Percentiles rank a stretch among this genome's conserved stretches.
Evolutionary conservation across 2,797 vertebrate species (phyloP).

Genomic region (Odontamblyopus rebecca): DNA sequence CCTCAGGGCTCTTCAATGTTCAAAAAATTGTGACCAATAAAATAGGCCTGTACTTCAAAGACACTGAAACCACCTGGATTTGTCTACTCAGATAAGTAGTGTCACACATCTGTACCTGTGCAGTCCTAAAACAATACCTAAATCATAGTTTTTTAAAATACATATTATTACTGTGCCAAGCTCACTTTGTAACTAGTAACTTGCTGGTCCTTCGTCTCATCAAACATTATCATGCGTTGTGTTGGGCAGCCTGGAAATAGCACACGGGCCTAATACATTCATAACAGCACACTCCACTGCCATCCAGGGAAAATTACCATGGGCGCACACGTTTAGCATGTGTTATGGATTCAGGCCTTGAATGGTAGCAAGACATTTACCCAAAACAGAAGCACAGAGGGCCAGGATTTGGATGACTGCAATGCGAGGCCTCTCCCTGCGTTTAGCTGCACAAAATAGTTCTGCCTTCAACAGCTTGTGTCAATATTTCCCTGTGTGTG

Average conservation of each 20-base stretch:
- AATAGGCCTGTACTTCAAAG: not conserved
- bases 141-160: not conserved
- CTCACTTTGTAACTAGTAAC: not conserved
- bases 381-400: slow-evolving; percentile 51
- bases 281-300: slow-evolving; percentile 17
- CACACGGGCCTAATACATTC: slow-evolving; percentile 22
- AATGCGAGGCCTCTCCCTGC: slow-evolving; percentile 52
- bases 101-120: not conserved
- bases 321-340: slow-evolving; percentile 49
- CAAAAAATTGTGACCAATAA: slow-evolving; percentile 34
- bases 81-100: not conserved
- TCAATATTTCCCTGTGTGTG: slow-evolving; percentile 54
- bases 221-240: not conserved
- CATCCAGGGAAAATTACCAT: slow-evolving; percentile 30
- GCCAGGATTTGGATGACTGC: slow-evolving; percentile 50
- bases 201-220: slow-evolving; percentile 27
- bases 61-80: not conserved
- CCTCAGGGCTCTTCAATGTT: slow-evolving; percentile 44
- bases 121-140: not conserved
- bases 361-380: slow-evolving; percentile 45
- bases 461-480: slow-evolving; percentile 58
- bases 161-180: not conserved
- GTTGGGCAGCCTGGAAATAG: slow-evolving; percentile 4
- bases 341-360: slow-evolving; percentile 46
- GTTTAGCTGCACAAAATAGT: slow-evolving; percentile 54